These are phyloP conservation scores for Polyploca ridens DNA, from an alignment of 2,888 invertebrate genomes.

Conservation along the genomic window DNA sequence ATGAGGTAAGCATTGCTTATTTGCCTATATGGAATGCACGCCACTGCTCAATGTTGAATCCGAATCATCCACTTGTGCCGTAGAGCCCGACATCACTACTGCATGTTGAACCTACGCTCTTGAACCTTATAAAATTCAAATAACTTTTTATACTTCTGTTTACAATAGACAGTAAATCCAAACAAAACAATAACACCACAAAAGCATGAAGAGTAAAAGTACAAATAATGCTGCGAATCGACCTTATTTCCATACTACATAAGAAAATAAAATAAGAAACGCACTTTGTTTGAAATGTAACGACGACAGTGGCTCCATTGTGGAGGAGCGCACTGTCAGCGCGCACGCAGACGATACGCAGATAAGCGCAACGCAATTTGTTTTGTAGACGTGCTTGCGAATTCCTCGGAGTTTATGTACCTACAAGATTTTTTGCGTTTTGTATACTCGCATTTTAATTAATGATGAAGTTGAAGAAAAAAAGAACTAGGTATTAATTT, in stretches of 20 bases:
- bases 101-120: not conserved
- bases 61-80: too few species aligned
- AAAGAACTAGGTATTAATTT: not conserved
- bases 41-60: too few species aligned
- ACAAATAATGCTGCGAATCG: conserved; percentile 3
- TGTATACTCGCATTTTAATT: too few species aligned
- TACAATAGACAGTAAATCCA: not conserved
- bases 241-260: conserved; percentile 22
- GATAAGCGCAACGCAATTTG: conserved; percentile 25
- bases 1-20: too few species aligned
- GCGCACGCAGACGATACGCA: conserved; percentile 20
- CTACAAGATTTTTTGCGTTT: not conserved
- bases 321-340: conserved; percentile 12
- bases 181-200: not conserved
- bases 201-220: not conserved
- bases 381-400: conserved; percentile 18
- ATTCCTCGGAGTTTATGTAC: not conserved
- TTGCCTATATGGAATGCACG: too few species aligned
- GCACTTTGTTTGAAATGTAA: conserved; percentile 20
- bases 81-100: too few species aligned
- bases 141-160: not conserved
- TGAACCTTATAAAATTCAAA: not conserved
- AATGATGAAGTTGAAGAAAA: not conserved
- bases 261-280: not conserved
- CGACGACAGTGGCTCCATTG: conserved; percentile 14